Conservation (phyloP, 2,888 invertebrate species). For the Brachycybe producta region DNA sequence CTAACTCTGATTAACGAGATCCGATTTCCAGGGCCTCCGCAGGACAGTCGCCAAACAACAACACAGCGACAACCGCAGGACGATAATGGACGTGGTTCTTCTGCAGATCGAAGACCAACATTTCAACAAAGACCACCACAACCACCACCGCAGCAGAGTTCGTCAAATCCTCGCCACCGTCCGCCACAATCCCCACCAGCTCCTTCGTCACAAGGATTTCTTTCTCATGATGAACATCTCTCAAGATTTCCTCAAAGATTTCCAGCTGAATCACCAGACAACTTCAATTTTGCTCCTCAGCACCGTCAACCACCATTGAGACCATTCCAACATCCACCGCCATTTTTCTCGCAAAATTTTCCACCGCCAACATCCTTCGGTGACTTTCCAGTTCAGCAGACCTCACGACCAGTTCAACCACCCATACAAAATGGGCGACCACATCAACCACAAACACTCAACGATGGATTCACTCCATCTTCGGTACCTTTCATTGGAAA, state of each 20-base stretch:
- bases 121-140: background rate
- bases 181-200: background rate
- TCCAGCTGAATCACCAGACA: slow-evolving; percentile 1
- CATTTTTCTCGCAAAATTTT: background rate
- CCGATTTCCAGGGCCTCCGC: slow-evolving; percentile 15
- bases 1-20: slow-evolving; percentile 9
- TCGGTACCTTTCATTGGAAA: too few relatives aligned
- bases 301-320: too few relatives aligned
- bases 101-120: background rate
- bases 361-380: background rate
- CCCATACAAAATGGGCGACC: too few relatives aligned
- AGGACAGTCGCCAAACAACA: background rate
- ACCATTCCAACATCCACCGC: background rate
- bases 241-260: slow-evolving; percentile 4
- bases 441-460: too few relatives aligned
- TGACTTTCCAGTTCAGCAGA: background rate
- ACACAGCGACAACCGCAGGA: background rate
- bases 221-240: background rate
- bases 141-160: background rate
- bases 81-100: background rate
- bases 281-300: background rate
- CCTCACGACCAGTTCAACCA: background rate
- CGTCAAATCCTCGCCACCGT: background rate
- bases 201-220: background rate
- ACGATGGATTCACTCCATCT: too few relatives aligned